A percentile compares a stretch with the other conserved stretches of the same genome.
These are phyloP conservation scores for Calameuta filiformis DNA, from an alignment of 2,888 invertebrate genomes.

Conservation along the genomic window DNA sequence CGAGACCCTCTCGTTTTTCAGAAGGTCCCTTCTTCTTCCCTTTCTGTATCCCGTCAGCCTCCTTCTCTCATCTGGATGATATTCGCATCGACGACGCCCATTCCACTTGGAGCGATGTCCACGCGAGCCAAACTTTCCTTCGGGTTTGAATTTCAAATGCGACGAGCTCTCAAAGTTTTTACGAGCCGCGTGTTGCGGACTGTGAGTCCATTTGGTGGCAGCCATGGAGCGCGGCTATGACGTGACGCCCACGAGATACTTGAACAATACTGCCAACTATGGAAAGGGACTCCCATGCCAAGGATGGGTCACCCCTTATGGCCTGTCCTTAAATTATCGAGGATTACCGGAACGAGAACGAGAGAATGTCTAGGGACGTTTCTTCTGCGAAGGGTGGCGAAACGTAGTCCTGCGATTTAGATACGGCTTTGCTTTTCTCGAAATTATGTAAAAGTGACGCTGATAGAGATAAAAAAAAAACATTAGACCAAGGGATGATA, in stretches of 20 bases:
- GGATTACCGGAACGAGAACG: neutral
- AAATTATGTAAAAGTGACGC: neutral
- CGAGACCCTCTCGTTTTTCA: neutral
- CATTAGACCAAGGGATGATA: neutral
- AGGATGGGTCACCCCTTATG: neutral
- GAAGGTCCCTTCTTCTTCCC: neutral
- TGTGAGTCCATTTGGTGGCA: neutral
- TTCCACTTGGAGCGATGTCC: constrained; percentile 9
- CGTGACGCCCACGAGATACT: constrained; percentile 4
- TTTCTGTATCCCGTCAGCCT: constrained; percentile 4
- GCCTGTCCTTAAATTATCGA: constrained; percentile 11
- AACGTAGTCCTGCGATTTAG: neutral
- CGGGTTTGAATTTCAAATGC: constrained; percentile 21
- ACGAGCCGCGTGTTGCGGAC: constrained; percentile 10
- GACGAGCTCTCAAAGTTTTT: constrained; percentile 9
- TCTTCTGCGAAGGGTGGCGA: neutral
- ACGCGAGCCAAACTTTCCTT: constrained; percentile 11
- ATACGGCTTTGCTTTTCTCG: neutral
- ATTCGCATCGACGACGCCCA: constrained; percentile 27
- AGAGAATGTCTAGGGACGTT: neutral
- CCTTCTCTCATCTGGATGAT: constrained; percentile 22
- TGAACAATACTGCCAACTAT: neutral
- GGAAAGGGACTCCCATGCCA: neutral
- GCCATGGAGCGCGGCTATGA: neutral
- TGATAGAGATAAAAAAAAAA: neutral